phyloP scores from a whole-genome alignment of 1,140 invertebrate genomes.

The Ips typographus region DNA sequence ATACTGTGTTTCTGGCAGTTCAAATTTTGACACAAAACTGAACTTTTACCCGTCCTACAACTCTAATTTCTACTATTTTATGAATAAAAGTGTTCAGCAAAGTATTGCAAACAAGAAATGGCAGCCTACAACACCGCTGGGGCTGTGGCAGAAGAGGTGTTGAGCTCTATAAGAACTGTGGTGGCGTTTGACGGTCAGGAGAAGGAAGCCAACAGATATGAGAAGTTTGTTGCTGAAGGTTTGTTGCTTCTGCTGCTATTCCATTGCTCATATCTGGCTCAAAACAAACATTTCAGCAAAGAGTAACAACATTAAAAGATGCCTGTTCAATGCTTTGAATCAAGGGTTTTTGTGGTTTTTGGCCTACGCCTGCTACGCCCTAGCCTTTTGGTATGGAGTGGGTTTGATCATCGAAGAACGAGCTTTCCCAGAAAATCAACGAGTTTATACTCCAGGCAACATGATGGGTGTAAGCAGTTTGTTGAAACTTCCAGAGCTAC shows the following conservation, averaged over 20 bases:
- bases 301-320: slow-evolving; percentile 68
- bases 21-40: background rate
- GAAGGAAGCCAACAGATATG: slow-evolving; percentile 70
- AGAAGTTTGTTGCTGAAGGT: slow-evolving; percentile 50
- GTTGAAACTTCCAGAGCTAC: background rate
- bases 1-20: no score
- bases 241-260: no score
- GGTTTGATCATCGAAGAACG: slow-evolving; percentile 64
- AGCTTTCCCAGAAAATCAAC: slow-evolving; percentile 54
- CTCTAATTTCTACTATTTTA: background rate
- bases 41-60: slow-evolving; percentile 1
- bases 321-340: slow-evolving; percentile 68
- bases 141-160: slow-evolving; percentile 77
- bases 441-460: slow-evolving; percentile 62
- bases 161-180: slow-evolving; percentile 77
- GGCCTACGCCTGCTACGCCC: slow-evolving; percentile 72
- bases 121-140: slow-evolving; percentile 74
- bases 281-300: slow-evolving; percentile 54
- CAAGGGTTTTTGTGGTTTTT: slow-evolving; percentile 74
- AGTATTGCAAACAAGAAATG: slow-evolving; percentile 61
- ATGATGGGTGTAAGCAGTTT: slow-evolving; percentile 65
- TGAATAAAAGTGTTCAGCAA: slow-evolving; percentile 43
- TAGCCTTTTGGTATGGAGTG: slow-evolving; percentile 85
- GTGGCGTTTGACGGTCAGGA: slow-evolving; percentile 78
- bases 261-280: no score